Base-by-base conservation (phyloP, 2,113 vertebrate species). In the Microcebus ravelobensis region DNA sequence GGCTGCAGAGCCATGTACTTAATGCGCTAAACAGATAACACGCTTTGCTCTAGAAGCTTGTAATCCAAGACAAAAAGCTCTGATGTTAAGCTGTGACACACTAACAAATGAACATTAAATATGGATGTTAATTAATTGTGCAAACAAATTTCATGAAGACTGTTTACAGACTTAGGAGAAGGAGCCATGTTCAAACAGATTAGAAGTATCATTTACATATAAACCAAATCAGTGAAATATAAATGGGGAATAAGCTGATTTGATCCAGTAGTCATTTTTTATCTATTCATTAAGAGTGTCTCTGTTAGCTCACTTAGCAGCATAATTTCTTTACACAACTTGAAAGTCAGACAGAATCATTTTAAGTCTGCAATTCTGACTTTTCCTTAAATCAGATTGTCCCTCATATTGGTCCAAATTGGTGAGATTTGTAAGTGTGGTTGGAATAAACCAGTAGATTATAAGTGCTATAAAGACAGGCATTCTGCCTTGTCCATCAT, bases 111-210 rank as follows among this genome's bases (percentile, higher is more conserved):
- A 95, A 92, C 93, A 88, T 95, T 70, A 87, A 96, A 94, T 81
- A 67, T 2, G 67, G 71, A 57, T 82, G 81, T 90, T 95, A 97
- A 97, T 96, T 95, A 96, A 92, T 48, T 94, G 93, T 65, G 94
- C 94, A 97, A 97, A 98, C 95, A 96, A 87, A 96, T 97, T 96
- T 95, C 71, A 82, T 25, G n/a, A 93, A 42, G 87, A 81, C 71
- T 1, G 0, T 63, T 91, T 68, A 61, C 97, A 77, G 94, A 92
- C 76, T 95, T 73, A 70, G 85, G 39, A 81, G 61, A 96, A 94
- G 94, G 86, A 95, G 17, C 50, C 92, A 39, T 95, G 95, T 94
- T 92, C 95, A 96, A 92, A 96, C 52, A 97, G 94, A 98, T 96
- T 91, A 96, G 39, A 82, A 61, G 42, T 73, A 88, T 94, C 91